phyloP scores from a whole-genome alignment of 2,888 invertebrate genomes.

The Aspidiotus rigidus region DNA sequence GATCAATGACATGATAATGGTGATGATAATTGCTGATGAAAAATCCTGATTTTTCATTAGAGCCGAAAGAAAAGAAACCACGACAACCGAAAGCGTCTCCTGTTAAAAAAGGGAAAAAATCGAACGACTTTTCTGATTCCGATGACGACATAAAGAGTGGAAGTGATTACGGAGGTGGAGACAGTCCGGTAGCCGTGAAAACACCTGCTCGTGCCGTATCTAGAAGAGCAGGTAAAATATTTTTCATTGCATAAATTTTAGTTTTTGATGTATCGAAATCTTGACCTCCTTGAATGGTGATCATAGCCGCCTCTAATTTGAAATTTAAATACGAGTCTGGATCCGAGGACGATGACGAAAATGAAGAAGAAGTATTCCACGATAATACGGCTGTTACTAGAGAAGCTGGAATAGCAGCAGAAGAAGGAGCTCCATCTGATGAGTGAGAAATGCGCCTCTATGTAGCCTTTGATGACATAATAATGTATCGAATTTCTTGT shows the following conservation, averaged over 20 bases:
- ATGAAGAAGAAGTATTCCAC: neutral
- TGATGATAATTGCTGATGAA: neutral
- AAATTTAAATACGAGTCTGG: neutral
- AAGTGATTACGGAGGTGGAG: conserved; percentile 18
- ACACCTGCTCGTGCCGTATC: conserved; percentile 27
- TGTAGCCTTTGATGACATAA: neutral
- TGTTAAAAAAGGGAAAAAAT: conserved; percentile 43
- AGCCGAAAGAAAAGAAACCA: conserved; percentile 13
- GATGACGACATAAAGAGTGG: conserved; percentile 3
- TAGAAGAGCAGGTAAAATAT: conserved; percentile 31
- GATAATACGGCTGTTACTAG: neutral
- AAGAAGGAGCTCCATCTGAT: conserved; percentile 20
- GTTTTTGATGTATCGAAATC: neutral
- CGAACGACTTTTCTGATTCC: conserved; percentile 29
- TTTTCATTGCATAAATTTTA: neutral
- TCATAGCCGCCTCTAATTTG: neutral
- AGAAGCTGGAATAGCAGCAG: neutral
- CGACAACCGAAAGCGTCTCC: conserved; percentile 27
- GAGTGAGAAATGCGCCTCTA: conserved; percentile 17
- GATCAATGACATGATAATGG: neutral
- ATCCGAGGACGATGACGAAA: neutral
- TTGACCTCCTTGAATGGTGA: neutral
- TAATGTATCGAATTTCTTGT: no score
- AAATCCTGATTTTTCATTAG: neutral
- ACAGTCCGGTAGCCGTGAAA: conserved; percentile 8